Evolutionary conservation across 2,113 vertebrate species (phyloP), one percentile per base, ranked within the genome.

Genomic region (Delphinapterus leucas): DNA sequence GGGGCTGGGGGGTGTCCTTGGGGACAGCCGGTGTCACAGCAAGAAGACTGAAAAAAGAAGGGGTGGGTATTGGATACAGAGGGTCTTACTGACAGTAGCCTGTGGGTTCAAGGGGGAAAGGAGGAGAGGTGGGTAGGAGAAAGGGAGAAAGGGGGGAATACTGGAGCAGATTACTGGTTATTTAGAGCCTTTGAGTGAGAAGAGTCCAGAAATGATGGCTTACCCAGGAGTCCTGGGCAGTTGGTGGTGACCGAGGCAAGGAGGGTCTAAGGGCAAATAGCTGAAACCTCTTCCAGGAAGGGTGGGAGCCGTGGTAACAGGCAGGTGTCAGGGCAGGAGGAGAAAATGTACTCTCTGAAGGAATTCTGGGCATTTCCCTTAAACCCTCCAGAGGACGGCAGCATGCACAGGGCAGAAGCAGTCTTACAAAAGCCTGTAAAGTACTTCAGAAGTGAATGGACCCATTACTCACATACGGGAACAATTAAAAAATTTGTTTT

Each of bases 131-230:
- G 9, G 4, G 17, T 2, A 70, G 60, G 49, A 92, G n/a, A 17
- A 76, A 55, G 44, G 60, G 49, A 92, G n/a, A 17, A 76, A 55
- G 33, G 17, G 21, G 21, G 18, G 38, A 20, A 11, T 68, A 20
- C 2, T 2, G 13, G 12, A 13, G 68, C 1, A 18, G 9, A n/a
- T 0, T 0, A 6, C 0, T 36, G 38, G 41, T 18, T 38, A 11
- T 2, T n/a, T 23, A 8, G 17, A 73, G 80, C 26, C 12, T 65
- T 31, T n/a, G 21, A 36, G n/a, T 13, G 44, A 13, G 26, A 49
- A 2, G 18, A 55, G 18, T 55, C 55, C 55, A 67, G 25, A 53
- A 65, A 71, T 10, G 6, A 20, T 0, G 1, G 47, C 11, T 2
- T 13, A 38, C 15, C 60, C 21, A 8, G 3, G 5, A 21, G 61